Conservation (phyloP, 2,797 vertebrate genomes). For the Smutsia temminckii region DNA sequence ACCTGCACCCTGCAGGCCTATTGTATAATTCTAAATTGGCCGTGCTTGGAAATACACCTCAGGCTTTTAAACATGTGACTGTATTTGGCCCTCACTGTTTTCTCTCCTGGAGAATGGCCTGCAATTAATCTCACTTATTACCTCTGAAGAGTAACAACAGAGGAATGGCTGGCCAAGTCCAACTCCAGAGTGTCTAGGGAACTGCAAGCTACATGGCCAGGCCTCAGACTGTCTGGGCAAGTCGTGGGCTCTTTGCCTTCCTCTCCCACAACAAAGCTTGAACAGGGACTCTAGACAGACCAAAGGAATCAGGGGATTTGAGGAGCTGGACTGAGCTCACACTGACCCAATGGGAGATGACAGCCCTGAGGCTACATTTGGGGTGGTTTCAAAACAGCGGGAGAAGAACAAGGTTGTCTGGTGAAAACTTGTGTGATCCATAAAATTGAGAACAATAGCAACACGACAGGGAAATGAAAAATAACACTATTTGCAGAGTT, state of each 20-base stretch:
- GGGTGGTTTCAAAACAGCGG: conserved; percentile 74
- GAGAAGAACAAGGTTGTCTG: conserved; percentile 75
- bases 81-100: conserved; percentile 73
- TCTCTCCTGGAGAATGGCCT: conserved; percentile 82
- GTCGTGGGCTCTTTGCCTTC: conserved; percentile 83
- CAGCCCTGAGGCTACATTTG: conserved; percentile 75
- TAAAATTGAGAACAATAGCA: conserved; percentile 78
- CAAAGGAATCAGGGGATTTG: conserved; percentile 83
- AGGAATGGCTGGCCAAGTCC: conserved; percentile 84
- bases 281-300: conserved; percentile 78
- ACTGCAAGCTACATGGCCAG: conserved; percentile 81
- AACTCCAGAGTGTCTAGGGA: conserved; percentile 84
- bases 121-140: conserved; percentile 86
- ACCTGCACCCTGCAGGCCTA: conserved; percentile 35
- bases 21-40: conserved; percentile 36
- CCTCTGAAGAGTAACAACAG: conserved; percentile 84
- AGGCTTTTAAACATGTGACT: conserved; percentile 76
- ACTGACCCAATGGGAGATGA: conserved; percentile 76
- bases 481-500: conserved; percentile 66
- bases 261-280: conserved; percentile 82
- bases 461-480: conserved; percentile 65
- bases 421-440: conserved; percentile 75
- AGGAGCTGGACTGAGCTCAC: conserved; percentile 82
- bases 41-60: conserved; percentile 64
- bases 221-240: conserved; percentile 87